phyloP scores from a whole-genome alignment of 2,797 vertebrate genomes.

The Adrianichthys oophorus region DNA sequence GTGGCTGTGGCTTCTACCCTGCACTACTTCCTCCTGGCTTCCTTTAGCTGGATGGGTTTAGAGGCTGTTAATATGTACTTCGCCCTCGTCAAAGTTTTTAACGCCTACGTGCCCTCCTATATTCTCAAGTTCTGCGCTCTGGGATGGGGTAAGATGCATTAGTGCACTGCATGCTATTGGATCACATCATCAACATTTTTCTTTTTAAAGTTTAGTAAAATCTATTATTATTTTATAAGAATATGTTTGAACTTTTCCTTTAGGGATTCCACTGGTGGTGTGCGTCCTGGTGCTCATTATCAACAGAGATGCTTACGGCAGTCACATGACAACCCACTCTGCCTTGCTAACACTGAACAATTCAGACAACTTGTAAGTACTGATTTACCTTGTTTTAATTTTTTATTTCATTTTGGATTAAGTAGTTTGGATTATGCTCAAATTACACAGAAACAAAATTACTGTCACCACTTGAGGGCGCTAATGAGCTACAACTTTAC shows the following conservation, averaged over 20 bases:
- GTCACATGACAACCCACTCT: constrained; percentile 27
- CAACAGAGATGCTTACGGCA: constrained; percentile 81
- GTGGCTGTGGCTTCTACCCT: constrained; percentile 70
- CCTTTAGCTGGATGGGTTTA: constrained; percentile 92
- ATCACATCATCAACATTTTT: background rate
- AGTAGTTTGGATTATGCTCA: background rate
- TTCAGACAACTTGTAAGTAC: constrained; percentile 81
- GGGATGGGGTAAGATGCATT: constrained; percentile 85
- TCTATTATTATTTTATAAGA: background rate
- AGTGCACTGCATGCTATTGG: too few species aligned
- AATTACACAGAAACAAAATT: background rate
- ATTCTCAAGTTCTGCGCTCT: constrained; percentile 86
- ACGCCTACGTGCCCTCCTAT: constrained; percentile 86
- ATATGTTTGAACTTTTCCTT: constrained; percentile 9
- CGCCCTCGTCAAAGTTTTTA: constrained; percentile 90
- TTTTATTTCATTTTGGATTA: background rate
- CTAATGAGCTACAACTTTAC: background rate
- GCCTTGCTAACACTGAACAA: constrained; percentile 35
- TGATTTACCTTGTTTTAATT: background rate
- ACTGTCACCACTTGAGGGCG: background rate
- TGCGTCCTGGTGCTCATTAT: constrained; percentile 77
- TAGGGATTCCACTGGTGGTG: constrained; percentile 78
- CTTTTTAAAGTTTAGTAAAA: background rate
- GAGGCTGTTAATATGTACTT: constrained; percentile 91
- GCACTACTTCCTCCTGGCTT: constrained; percentile 89